A percentile compares a stretch with the other conserved stretches of the same genome.
These are phyloP conservation scores for Lepidocyrtinus sp. DNA, from an alignment of 2,888 invertebrate genomes.

Conservation along the genomic window DNA sequence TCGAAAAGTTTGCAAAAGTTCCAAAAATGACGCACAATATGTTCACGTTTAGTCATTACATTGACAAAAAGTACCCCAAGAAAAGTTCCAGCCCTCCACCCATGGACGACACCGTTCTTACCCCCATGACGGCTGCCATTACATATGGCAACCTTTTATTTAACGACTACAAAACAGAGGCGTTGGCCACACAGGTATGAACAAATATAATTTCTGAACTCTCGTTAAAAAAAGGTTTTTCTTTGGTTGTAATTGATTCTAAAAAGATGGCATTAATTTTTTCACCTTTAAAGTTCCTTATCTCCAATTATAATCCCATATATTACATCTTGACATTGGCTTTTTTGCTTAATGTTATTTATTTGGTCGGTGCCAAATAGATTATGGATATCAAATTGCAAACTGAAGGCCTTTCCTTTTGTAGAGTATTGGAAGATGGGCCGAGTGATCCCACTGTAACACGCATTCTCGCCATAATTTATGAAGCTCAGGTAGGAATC, in stretches of 20 bases:
- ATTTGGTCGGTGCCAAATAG: background rate
- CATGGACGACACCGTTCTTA: constrained; percentile 41
- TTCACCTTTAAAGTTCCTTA: background rate
- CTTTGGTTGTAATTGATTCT: no score
- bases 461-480: constrained; percentile 46
- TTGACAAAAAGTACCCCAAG: constrained; percentile 37
- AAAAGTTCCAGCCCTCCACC: constrained; percentile 36
- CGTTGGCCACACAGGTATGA: constrained; percentile 44
- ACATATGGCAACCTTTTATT: constrained; percentile 44
- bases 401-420: constrained; percentile 48
- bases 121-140: constrained; percentile 27
- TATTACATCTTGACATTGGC: background rate
- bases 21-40: constrained; percentile 2
- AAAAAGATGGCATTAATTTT: background rate
- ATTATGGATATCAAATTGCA: constrained; percentile 43
- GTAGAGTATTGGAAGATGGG: constrained; percentile 49
- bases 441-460: constrained; percentile 36
- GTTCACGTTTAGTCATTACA: constrained; percentile 44
- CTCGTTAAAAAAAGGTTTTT: no score
- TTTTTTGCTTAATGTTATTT: background rate
- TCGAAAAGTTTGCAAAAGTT: no score
- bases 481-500: constrained; percentile 39
- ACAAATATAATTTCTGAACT: no score
- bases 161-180: constrained; percentile 47
- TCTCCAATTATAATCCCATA: background rate